phyloP scores from a whole-genome alignment of 92 coral and sea anemone species.

The Palythoa caribaeorum region DNA sequence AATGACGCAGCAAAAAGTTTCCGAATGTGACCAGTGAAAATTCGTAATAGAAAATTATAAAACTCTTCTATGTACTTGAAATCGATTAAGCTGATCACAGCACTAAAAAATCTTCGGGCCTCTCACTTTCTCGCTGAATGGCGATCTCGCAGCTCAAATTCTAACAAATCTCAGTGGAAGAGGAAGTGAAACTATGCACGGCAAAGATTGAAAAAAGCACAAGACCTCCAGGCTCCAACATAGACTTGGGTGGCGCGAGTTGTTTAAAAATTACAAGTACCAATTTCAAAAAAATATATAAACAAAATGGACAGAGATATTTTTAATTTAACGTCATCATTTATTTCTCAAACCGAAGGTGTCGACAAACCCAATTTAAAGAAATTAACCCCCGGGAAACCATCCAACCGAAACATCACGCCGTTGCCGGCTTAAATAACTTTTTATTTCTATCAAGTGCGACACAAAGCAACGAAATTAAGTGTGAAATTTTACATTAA shows the following conservation, averaged over 20 bases:
- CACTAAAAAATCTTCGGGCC: slow-evolving; percentile 23
- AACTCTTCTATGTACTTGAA: slow-evolving; percentile 27
- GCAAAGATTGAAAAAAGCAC: not conserved
- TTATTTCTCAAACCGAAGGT: slow-evolving; percentile 28
- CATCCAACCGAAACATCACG: slow-evolving; percentile 51
- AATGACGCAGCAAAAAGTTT: not conserved
- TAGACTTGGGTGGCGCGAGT: slow-evolving; percentile 35
- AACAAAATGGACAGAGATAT: slow-evolving; percentile 30
- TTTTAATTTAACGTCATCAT: slow-evolving; percentile 33
- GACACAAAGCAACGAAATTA: slow-evolving; percentile 79
- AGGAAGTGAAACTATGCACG: slow-evolving; percentile 11
- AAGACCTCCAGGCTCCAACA: slow-evolving; percentile 29
- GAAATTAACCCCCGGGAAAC: slow-evolving; percentile 37
- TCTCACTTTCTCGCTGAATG: not conserved
- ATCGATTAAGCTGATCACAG: slow-evolving; percentile 31
- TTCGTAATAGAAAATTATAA: not conserved
- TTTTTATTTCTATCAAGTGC: slow-evolving; percentile 64
- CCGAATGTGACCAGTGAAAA: not conserved
- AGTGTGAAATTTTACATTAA: slow-evolving; percentile 91
- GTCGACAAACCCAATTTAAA: slow-evolving; percentile 42
- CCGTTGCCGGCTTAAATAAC: slow-evolving; percentile 45
- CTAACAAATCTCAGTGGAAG: slow-evolving; percentile 10
- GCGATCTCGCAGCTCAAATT: not conserved
- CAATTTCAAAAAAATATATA: slow-evolving; percentile 21
- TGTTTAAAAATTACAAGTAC: slow-evolving; percentile 27